Conservation (phyloP, 2,888 invertebrate genomes). For the Machimus atricapillus region DNA sequence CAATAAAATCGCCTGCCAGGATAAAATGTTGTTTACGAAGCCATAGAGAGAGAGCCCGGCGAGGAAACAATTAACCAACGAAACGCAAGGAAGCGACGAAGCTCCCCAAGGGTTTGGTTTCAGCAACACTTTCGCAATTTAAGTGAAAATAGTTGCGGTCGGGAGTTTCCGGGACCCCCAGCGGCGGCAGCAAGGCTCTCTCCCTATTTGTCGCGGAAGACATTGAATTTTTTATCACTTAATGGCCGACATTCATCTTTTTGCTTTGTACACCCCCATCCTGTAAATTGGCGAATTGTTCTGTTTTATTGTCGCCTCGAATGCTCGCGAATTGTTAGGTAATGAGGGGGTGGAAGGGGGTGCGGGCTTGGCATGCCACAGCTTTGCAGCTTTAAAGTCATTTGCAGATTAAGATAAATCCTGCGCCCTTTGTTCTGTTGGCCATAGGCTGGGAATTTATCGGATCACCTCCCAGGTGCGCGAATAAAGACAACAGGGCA, state of each 20-base stretch:
- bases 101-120: not conserved
- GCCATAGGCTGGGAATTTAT: not conserved
- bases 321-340: not conserved
- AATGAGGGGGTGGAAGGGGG: not conserved
- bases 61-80: slow-evolving; percentile 25
- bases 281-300: not conserved
- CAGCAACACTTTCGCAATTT: slow-evolving; percentile 27
- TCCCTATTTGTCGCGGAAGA: slow-evolving; percentile 34
- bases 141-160: slow-evolving; percentile 37
- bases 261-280: not conserved
- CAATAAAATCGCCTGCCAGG: slow-evolving; percentile 46
- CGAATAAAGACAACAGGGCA: not conserved
- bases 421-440: not conserved
- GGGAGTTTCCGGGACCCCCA: not conserved
- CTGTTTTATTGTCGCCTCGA: not conserved
- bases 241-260: slow-evolving; percentile 32
- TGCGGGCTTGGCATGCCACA: not conserved
- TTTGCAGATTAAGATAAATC: slow-evolving; percentile 17
- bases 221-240: slow-evolving; percentile 25
- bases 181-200: not conserved
- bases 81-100: not conserved
- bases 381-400: not conserved
- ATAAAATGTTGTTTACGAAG: slow-evolving; percentile 43
- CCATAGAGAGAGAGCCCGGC: slow-evolving; percentile 19
- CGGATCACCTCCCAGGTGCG: not conserved